Conservation (phyloP, 1,140 invertebrate species). For the Carposina sasakii region DNA sequence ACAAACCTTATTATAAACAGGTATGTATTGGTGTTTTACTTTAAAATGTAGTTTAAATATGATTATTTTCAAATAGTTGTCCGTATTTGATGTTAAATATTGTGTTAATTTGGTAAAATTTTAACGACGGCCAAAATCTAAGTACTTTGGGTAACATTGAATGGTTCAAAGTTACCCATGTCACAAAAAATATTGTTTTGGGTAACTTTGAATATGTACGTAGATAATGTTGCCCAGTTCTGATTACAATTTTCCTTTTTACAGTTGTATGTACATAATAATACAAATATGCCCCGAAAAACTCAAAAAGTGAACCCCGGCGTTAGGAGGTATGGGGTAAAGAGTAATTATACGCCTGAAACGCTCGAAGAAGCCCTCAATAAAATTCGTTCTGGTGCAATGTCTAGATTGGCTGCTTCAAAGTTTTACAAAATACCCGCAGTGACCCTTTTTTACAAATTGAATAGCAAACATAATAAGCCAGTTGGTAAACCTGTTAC, state of each 20-base stretch:
- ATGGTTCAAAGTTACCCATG: not conserved
- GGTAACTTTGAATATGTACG: not conserved
- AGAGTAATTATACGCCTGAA: not conserved
- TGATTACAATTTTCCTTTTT: constrained; percentile 5
- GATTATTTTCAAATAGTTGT: no score
- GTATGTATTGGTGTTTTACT: no score
- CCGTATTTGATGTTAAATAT: no score
- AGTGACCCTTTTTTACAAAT: not conserved
- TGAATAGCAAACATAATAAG: constrained; percentile 7
- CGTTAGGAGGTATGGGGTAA: not conserved
- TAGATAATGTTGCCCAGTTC: not conserved
- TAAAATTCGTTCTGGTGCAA: not conserved
- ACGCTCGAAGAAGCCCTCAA: not conserved
- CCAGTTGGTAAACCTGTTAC: constrained; percentile 11
- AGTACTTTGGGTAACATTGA: not conserved
- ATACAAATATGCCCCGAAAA: not conserved
- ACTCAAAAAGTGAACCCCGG: not conserved
- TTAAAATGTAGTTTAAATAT: no score
- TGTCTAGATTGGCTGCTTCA: not conserved
- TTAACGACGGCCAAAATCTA: no score
- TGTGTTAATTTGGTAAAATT: no score
- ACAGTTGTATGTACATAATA: no score
- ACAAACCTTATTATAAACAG: no score
- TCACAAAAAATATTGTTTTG: not conserved
- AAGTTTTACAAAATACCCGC: not conserved